A percentile compares a stretch with the other conserved stretches of the same genome.
Conservation (phyloP, 2,888 invertebrate species). For the Tipula lateralis region DNA sequence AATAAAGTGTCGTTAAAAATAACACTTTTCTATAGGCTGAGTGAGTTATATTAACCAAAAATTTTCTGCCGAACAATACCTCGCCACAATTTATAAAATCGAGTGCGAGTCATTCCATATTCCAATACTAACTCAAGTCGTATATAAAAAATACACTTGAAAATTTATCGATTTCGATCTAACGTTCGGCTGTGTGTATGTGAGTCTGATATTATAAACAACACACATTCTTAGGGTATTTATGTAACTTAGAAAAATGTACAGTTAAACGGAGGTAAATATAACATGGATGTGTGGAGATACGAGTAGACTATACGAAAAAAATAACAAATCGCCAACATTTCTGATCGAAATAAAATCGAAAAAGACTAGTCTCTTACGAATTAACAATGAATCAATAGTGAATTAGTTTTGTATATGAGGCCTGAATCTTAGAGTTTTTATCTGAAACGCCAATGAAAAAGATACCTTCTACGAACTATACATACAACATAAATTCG, state of each 20-base stretch:
- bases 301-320: too few relatives aligned
- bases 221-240: not conserved
- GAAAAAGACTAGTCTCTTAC: too few relatives aligned
- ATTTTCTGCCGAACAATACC: not conserved
- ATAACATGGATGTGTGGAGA: not conserved
- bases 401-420: too few relatives aligned
- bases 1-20: not conserved
- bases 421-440: too few relatives aligned
- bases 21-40: not conserved
- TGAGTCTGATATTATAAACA: not conserved
- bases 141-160: not conserved
- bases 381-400: too few relatives aligned
- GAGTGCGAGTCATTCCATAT: not conserved
- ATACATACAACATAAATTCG: too few relatives aligned
- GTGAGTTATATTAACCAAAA: not conserved
- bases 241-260: not conserved
- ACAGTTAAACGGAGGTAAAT: not conserved
- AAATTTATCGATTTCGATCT: slow-evolving; percentile 1
- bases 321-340: too few relatives aligned
- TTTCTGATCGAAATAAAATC: too few relatives aligned
- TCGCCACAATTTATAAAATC: not conserved
- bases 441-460: too few relatives aligned
- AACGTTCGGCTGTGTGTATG: not conserved
- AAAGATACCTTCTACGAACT: too few relatives aligned
- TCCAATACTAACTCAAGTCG: not conserved